Evolutionary conservation across 2,113 vertebrate species (phyloP).

Genomic region (Gopherus flavomarginatus): DNA sequence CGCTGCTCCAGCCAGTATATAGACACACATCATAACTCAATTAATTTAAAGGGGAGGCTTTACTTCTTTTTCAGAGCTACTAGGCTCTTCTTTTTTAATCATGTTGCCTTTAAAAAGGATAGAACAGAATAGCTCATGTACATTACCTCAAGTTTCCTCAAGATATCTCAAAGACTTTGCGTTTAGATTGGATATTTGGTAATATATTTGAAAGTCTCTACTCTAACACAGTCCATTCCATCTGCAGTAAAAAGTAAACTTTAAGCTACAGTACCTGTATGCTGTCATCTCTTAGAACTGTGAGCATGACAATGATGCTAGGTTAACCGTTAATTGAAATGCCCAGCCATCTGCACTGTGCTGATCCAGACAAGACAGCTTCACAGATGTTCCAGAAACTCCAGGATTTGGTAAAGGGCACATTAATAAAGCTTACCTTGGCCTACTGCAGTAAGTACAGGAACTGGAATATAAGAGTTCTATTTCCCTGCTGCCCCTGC

Average conservation of each 20-base stretch:
- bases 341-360: neutral
- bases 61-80: neutral
- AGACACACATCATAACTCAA: neutral
- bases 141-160: neutral
- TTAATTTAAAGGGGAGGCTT: neutral
- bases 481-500: neutral
- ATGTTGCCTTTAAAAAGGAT: neutral
- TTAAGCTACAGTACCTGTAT: neutral
- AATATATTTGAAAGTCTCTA: neutral
- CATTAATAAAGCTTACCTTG: neutral
- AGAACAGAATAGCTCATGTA: neutral
- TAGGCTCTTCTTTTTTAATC: neutral
- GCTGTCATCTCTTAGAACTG: neutral
- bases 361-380: neutral
- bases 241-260: neutral
- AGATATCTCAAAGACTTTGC: neutral
- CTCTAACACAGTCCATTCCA: neutral
- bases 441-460: neutral
- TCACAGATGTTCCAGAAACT: neutral
- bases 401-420: neutral
- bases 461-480: neutral
- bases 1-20: neutral
- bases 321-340: neutral
- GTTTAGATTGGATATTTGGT: neutral
- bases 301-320: neutral